Conservation (phyloP, 2,113 vertebrate genomes). For the Oncorhynchus clarkii region DNA sequence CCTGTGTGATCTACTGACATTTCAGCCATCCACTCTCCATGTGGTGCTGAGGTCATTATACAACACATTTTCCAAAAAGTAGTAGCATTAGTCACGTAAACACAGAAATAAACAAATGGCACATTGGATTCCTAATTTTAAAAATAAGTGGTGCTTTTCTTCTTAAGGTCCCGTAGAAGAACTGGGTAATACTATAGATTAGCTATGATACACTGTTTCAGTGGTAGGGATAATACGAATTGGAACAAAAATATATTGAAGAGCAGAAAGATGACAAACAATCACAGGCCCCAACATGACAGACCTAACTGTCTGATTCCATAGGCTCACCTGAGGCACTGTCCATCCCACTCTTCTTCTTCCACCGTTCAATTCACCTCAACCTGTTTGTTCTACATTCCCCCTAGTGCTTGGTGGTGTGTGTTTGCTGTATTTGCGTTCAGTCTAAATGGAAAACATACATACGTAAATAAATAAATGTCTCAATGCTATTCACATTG, state of each 20-base stretch:
- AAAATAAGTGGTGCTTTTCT: too few relatives aligned
- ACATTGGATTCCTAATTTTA: too few relatives aligned
- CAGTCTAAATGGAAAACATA: conserved; percentile 89
- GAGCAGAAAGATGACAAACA: background rate
- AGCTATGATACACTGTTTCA: background rate
- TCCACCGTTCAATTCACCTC: conserved; percentile 65
- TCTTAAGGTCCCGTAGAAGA: background rate
- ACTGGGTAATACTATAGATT: background rate
- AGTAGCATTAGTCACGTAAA: too few relatives aligned
- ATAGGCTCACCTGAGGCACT: conserved; percentile 26
- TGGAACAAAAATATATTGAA: background rate
- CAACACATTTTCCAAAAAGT: too few relatives aligned
- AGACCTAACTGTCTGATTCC: background rate
- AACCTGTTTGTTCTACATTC: conserved; percentile 65
- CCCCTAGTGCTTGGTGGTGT: conserved; percentile 89
- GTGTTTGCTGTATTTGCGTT: conserved; percentile 94
- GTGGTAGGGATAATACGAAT: background rate
- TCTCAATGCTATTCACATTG: conserved; percentile 65
- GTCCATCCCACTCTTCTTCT: conserved; percentile 71
- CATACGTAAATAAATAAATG: conserved; percentile 80
- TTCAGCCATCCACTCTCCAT: background rate
- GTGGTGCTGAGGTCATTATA: background rate
- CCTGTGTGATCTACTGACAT: background rate
- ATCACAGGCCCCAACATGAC: conserved; percentile 8
- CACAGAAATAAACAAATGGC: too few relatives aligned